These are phyloP conservation scores for Polyodon spathula DNA, from an alignment of 2,113 vertebrate species.

Conservation along the genomic window DNA sequence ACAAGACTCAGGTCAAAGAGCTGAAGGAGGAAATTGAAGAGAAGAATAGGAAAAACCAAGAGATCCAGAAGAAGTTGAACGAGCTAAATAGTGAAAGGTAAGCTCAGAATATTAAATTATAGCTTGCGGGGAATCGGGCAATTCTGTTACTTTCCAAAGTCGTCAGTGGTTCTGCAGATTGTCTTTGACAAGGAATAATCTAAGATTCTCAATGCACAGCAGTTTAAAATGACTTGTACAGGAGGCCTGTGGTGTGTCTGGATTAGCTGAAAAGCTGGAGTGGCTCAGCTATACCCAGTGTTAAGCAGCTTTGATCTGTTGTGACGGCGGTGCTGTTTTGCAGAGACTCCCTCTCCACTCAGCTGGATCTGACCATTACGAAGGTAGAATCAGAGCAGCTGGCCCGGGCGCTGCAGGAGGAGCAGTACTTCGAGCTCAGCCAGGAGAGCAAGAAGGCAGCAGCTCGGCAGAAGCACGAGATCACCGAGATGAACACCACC, in stretches of 20 bases:
- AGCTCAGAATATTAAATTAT: too few species aligned
- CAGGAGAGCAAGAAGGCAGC: conserved; percentile 90
- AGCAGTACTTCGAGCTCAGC: conserved; percentile 87
- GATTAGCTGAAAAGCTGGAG: too few species aligned
- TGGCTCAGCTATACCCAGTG: too few species aligned
- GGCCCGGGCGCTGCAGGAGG: conserved; percentile 83
- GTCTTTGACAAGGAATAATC: too few species aligned
- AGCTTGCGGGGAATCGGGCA: too few species aligned
- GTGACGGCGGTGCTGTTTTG: conserved; percentile 21
- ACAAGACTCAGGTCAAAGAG: conserved; percentile 98
- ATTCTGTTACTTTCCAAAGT: too few species aligned
- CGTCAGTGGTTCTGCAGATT: too few species aligned
- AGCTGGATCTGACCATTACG: conserved; percentile 92
- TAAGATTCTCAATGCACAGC: too few species aligned
- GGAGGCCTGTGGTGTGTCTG: too few species aligned
- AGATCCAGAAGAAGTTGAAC: conserved; percentile 78
- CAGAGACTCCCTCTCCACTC: conserved; percentile 80
- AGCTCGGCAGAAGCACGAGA: conserved; percentile 80
- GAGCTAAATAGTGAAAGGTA: conserved; percentile 88
- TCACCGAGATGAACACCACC: conserved; percentile 72
- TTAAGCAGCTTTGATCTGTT: too few species aligned
- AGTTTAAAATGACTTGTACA: too few species aligned
- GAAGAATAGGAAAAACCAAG: conserved; percentile 72
- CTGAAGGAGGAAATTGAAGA: conserved; percentile 97
- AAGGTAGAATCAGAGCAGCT: conserved; percentile 94